Base-by-base conservation (phyloP, 2,113 vertebrate species). In the Fulica atra region DNA sequence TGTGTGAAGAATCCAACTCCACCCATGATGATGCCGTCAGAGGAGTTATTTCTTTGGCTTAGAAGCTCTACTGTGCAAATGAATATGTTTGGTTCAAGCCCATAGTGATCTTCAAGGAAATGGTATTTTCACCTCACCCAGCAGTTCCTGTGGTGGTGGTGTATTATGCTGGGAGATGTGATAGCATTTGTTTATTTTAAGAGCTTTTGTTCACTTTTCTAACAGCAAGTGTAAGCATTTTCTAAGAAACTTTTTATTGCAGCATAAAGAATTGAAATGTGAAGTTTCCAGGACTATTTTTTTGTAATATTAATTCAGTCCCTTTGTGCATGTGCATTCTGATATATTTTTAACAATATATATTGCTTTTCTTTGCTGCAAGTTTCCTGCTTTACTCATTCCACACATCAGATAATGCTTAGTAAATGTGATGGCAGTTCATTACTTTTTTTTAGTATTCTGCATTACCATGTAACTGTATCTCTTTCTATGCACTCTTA, bases 261-360 rank as follows among this genome's bases (percentile, higher is more conserved):
- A 7, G 6, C 48, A 13, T 74, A 16, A 90, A 78, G 31, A 92
- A 54, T 48, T 78, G 11, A 74, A 81, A 56, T 63, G 35, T 35
- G 69, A 83, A 86, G 46, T 81, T 54, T 74, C 23, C 24, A 44
- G 42, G 7, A 48, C 63, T 69, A 7, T 11, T 68, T 73, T 44
- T 92, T 33, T 35, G 12, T 78, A 9, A 35, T 74, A 79, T 88
- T 92, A 74, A 96, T 97, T 97, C 94, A 96, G 95, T 53, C 88
- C 92, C 92, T 96, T 97, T 97, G 96, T 96, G 94, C 94, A 64
- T 91, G 72, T 95, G n/a, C 68, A 28, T 96, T 95, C 48, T 86
- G 72, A 51, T 77, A 26, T 12, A 36, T 70, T 83, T 91, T 88
- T 80, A 51, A 40, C 31, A 42, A 14, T 80, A 50, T 57, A 50